Evolutionary conservation across 2,797 vertebrate genomes (phyloP), one percentile per base, ranked within the genome.

Genomic region (Schizothorax lantsangensis): DNA sequence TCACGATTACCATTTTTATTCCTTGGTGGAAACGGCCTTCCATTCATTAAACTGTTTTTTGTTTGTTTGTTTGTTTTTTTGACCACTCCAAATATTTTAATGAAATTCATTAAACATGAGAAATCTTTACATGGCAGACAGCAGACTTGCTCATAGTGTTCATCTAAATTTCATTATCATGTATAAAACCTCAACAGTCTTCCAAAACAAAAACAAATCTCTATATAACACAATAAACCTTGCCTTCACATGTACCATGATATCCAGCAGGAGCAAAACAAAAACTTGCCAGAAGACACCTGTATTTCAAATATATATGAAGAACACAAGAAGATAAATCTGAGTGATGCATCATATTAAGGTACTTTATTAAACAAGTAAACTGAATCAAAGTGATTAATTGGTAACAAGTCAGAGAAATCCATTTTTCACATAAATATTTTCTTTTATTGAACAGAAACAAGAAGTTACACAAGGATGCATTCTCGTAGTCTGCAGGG

Each of bases 401-500:
- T 30, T n/a, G 7, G 2, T 45, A 77, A 19, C 43, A 57, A 80
- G 11, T 45, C 71, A 75, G n/a, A 75, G n/a, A 69, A 59, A 62
- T 45, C 3, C 3, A 17, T 43, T 83, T 84, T 89, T 89, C 79
- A 89, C 90, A 92, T 95, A 94, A 93, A 94, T 93, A 92, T 91
- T 89, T 89, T 43, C 79, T 95, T 95, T 14, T 94, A 92, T 86
- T 91, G 59, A 84, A 91, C 62, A 92, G 85, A 68, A 57, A 52
- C 19, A 64, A 81, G 30, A 52, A 6, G 36, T 68, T 66, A 57
- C 30, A 89, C 30, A 68, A 83, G 73, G 66, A 90, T 36, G 89
- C 84, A 54, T 90, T 95, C 86, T 95, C 93, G 0, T 90, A 97
- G 92, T 95, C 93, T 15, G 94, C 90, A 0, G 91, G 90, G 84